phyloP scores from a whole-genome alignment of 2,113 vertebrate species.

The Rutilus rutilus region DNA sequence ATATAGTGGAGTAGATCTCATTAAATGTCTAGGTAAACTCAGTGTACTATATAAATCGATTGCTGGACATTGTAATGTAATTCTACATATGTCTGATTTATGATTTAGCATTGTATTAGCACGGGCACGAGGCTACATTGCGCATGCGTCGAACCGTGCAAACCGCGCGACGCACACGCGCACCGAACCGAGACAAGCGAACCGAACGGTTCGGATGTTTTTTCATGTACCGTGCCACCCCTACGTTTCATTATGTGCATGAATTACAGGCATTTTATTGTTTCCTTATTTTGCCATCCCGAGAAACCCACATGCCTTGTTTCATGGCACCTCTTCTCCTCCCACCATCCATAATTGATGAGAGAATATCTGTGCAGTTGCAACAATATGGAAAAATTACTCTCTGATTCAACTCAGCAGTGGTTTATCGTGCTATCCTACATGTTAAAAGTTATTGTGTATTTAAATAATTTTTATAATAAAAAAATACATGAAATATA shows the following conservation, averaged over 20 bases:
- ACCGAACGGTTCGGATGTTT: no score
- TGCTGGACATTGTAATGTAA: no score
- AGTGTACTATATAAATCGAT: no score
- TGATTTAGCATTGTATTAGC: no score
- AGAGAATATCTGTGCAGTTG: neutral
- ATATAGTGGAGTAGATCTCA: no score
- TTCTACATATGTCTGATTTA: no score
- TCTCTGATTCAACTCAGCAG: neutral
- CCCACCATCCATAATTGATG: constrained; percentile 41
- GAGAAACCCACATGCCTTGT: constrained; percentile 7
- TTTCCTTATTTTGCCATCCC: neutral
- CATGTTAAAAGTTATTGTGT: neutral
- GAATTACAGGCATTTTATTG: neutral
- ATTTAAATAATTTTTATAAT: neutral
- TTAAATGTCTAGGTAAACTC: no score
- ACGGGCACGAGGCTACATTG: no score
- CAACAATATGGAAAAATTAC: neutral
- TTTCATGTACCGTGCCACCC: no score
- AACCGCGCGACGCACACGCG: no score
- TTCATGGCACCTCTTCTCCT: constrained; percentile 26
- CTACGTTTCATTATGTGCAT: neutral
- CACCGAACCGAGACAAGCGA: no score
- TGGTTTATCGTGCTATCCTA: neutral
- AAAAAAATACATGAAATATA: neutral
- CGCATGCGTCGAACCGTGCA: no score